Percentiles rank a stretch among this genome's conserved stretches.
phyloP scores from a whole-genome alignment of 2,888 invertebrate genomes.

The Sesamia inferens region DNA sequence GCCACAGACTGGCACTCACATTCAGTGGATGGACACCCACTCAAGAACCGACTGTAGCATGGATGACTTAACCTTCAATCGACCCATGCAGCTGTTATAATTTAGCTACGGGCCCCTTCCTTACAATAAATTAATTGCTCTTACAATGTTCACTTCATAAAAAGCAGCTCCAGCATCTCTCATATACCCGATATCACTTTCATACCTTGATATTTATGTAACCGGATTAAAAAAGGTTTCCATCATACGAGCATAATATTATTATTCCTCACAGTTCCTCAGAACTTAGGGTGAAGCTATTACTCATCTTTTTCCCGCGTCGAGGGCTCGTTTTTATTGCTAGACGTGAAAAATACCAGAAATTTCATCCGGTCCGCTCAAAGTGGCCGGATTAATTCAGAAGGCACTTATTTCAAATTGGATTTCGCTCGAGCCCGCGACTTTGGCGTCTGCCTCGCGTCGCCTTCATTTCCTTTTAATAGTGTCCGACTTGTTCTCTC shows the following conservation, averaged over 20 bases:
- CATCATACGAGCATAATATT: constrained; percentile 84
- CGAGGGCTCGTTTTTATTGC: constrained; percentile 88
- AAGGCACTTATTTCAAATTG: constrained; percentile 90
- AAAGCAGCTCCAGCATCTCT: constrained; percentile 49
- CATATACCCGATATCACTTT: constrained; percentile 63
- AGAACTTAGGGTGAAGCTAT: constrained; percentile 83
- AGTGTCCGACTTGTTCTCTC: constrained; percentile 79
- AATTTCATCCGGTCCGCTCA: constrained; percentile 88
- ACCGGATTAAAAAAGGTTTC: constrained; percentile 83
- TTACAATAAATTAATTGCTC: constrained; percentile 4
- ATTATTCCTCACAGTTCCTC: constrained; percentile 87
- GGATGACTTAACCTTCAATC: background rate
- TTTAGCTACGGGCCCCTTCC: background rate
- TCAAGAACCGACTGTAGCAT: background rate
- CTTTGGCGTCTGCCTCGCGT: constrained; percentile 73
- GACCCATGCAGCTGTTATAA: background rate
- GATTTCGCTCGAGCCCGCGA: constrained; percentile 84
- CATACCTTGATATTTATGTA: constrained; percentile 72
- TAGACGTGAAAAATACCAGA: constrained; percentile 90
- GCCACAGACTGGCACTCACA: background rate
- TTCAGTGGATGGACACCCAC: background rate
- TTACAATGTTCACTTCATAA: constrained; percentile 48
- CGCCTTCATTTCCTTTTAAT: constrained; percentile 84
- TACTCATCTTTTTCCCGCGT: constrained; percentile 87
- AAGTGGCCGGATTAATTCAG: constrained; percentile 89